Conservation (phyloP, 2,888 invertebrate genomes). For the Aplocera efformata region DNA sequence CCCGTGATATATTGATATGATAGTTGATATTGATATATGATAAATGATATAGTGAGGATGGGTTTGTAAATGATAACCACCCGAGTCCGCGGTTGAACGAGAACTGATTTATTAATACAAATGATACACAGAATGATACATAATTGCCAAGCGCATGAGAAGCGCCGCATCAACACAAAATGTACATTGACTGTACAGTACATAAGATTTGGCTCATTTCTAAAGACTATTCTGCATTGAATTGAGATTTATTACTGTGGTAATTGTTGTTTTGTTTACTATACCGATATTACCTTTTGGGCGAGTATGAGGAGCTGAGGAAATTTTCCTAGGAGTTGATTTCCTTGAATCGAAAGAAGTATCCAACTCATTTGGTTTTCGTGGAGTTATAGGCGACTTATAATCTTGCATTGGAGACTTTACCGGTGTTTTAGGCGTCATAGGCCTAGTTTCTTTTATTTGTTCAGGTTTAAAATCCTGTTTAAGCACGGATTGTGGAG, state of each 20-base stretch:
- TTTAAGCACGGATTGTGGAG: constrained; percentile 57
- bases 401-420: constrained; percentile 55
- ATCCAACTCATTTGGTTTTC: constrained; percentile 65
- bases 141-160: too few relatives aligned
- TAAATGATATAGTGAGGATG: too few relatives aligned
- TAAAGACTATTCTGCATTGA: constrained; percentile 18
- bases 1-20: too few relatives aligned
- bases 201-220: constrained; percentile 61
- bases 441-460: constrained; percentile 37
- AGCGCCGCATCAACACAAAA: too few relatives aligned
- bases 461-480: constrained; percentile 37
- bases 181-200: constrained; percentile 83
- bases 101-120: too few relatives aligned
- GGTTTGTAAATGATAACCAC: too few relatives aligned
- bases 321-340: constrained; percentile 64
- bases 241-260: too few relatives aligned
- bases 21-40: too few relatives aligned
- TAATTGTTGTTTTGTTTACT: too few relatives aligned
- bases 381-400: constrained; percentile 49
- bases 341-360: constrained; percentile 55
- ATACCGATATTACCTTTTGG: constrained; percentile 60
- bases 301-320: constrained; percentile 66
- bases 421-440: constrained; percentile 46
- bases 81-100: too few relatives aligned
- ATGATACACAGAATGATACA: too few relatives aligned